Evolutionary conservation across 2,888 invertebrate genomes (phyloP).

Genomic region (Calliopum simillimum): DNA sequence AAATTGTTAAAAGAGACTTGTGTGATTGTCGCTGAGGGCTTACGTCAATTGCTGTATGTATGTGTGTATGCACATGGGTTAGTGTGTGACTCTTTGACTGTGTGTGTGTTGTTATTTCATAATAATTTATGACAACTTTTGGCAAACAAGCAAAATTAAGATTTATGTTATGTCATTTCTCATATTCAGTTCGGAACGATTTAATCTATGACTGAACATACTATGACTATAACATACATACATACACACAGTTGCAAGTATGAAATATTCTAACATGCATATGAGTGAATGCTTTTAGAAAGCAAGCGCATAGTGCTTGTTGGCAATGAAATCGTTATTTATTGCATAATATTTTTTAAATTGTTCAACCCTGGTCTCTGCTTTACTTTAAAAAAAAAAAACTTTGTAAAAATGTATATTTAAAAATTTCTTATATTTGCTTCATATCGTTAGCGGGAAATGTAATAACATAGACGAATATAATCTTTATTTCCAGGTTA

Average conservation of each 20-base stretch:
- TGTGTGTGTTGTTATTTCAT: not conserved
- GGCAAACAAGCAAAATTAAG: slow-evolving; percentile 32
- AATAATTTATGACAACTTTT: slow-evolving; percentile 32
- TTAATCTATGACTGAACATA: slow-evolving; percentile 11
- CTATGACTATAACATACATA: not conserved
- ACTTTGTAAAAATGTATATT: no score
- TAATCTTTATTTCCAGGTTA: no score
- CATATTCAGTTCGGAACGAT: slow-evolving; percentile 30
- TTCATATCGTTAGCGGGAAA: no score
- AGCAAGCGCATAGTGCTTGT: slow-evolving; percentile 23
- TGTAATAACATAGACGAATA: no score
- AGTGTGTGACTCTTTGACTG: not conserved
- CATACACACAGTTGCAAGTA: not conserved
- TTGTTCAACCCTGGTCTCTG: no score
- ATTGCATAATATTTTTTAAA: not conserved
- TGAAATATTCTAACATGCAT: slow-evolving; percentile 7
- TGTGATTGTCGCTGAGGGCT: not conserved
- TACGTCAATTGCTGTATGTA: not conserved
- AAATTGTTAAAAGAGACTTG: no score
- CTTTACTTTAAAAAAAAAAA: no score
- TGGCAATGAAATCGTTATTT: slow-evolving; percentile 28
- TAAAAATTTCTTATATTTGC: no score
- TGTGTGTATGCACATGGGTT: not conserved
- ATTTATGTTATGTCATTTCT: slow-evolving; percentile 31
- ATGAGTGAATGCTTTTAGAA: slow-evolving; percentile 33